Percentiles rank a stretch among this genome's conserved stretches.
Conservation (phyloP, 1,140 invertebrate genomes). For the Ptiloglossa arizonensis region DNA sequence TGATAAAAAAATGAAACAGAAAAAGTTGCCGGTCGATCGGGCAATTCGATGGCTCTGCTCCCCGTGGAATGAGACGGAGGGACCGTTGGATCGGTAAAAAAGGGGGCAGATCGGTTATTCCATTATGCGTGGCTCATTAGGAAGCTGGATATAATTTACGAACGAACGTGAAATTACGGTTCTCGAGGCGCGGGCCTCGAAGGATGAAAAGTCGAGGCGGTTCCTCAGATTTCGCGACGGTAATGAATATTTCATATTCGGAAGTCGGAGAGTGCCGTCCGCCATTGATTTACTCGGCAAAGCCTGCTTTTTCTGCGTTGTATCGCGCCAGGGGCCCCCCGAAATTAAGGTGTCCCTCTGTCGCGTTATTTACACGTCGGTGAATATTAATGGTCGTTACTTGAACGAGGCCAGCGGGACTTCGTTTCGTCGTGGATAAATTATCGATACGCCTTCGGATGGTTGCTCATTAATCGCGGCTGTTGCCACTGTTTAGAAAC, state of each 20-base stretch:
- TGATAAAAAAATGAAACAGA: conserved; percentile 8
- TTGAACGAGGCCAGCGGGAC: not conserved
- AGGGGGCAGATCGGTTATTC: conserved; percentile 57
- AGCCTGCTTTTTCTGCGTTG: not conserved
- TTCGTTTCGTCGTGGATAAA: conserved; percentile 25
- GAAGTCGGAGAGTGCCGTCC: not conserved
- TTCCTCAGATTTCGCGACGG: conserved; percentile 49
- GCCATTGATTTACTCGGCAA: conserved; percentile 13
- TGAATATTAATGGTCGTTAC: conserved; percentile 13
- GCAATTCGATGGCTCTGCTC: no score
- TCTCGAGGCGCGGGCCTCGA: not conserved
- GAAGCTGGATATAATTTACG: conserved; percentile 56
- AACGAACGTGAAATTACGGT: conserved; percentile 59
- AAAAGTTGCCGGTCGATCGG: conserved; percentile 36
- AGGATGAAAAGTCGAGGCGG: conserved; percentile 54
- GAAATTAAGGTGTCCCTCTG: conserved; percentile 39
- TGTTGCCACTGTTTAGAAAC: conserved; percentile 34
- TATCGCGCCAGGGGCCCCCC: not conserved
- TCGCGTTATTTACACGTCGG: conserved; percentile 32
- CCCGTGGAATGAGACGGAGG: not conserved
- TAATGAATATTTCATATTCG: conserved; percentile 62
- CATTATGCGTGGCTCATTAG: conserved; percentile 65
- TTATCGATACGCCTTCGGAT: conserved; percentile 31
- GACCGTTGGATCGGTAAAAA: conserved; percentile 18
- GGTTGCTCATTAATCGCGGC: conserved; percentile 23